These are phyloP conservation scores for Adelphocoris suturalis DNA, from an alignment of 2,888 invertebrate species.

Conservation along the genomic window DNA sequence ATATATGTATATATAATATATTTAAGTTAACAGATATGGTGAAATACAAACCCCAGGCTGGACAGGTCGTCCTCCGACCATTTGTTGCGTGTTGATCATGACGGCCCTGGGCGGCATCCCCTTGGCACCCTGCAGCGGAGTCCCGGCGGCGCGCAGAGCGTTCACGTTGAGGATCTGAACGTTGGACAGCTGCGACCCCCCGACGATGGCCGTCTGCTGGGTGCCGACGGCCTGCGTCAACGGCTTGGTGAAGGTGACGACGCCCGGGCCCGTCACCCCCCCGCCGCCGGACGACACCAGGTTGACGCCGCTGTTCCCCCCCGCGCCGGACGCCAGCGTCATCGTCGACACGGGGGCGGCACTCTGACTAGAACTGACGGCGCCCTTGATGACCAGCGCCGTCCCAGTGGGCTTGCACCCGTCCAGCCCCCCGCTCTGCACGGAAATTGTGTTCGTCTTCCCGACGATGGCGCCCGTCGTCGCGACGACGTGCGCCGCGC, in stretches of 20 bases:
- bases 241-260: constrained; percentile 84
- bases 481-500: constrained; percentile 49
- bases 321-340: constrained; percentile 75
- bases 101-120: constrained; percentile 86
- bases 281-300: constrained; percentile 67
- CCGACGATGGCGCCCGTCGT: constrained; percentile 70
- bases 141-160: constrained; percentile 84
- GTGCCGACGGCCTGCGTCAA: constrained; percentile 81
- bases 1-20: too few species aligned
- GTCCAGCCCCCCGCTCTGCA: constrained; percentile 74
- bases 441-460: constrained; percentile 32
- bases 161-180: constrained; percentile 90
- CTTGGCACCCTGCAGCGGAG: constrained; percentile 84
- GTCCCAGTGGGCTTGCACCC: constrained; percentile 78
- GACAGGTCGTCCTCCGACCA: constrained; percentile 86
- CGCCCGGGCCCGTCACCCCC: constrained; percentile 80
- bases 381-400: constrained; percentile 79
- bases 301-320: constrained; percentile 74
- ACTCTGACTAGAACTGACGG: constrained; percentile 76
- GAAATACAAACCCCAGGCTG: constrained; percentile 85
- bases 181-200: constrained; percentile 84
- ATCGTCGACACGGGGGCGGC: constrained; percentile 75
- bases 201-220: constrained; percentile 81
- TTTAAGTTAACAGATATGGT: too few species aligned
- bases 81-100: constrained; percentile 85